Conservation (phyloP, 2,888 invertebrate species). For the Tuta absoluta region DNA sequence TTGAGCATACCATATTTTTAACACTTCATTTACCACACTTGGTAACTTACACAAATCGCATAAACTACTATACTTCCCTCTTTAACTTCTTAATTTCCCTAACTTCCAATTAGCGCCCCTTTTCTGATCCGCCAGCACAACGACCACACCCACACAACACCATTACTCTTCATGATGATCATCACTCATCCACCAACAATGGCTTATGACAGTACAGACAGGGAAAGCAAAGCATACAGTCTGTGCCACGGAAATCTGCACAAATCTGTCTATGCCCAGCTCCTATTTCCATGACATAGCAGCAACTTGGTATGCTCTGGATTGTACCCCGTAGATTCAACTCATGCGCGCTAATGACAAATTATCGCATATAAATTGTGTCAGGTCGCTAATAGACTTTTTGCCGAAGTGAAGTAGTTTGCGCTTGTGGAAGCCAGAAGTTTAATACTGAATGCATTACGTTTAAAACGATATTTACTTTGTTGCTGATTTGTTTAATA, state of each 20-base stretch:
- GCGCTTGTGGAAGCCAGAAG: constrained; percentile 5
- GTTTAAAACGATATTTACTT: neutral
- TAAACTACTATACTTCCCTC: no score
- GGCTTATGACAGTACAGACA: constrained; percentile 5
- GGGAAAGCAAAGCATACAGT: constrained; percentile 5
- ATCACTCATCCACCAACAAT: constrained; percentile 15
- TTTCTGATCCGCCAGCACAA: neutral
- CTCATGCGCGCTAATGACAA: constrained; percentile 6
- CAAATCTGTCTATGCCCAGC: neutral
- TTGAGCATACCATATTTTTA: no score
- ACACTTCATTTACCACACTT: no score
- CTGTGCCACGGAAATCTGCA: neutral
- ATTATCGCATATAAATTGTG: constrained; percentile 20
- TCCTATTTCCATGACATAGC: neutral
- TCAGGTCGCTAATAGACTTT: constrained; percentile 17
- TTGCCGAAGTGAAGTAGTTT: neutral
- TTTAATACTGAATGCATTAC: neutral
- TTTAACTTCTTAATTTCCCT: no score
- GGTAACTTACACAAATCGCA: no score
- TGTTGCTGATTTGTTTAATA: neutral
- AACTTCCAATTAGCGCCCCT: neutral
- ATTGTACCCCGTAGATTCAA: neutral
- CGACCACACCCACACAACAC: neutral
- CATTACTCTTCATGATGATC: neutral
- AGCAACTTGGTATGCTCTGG: neutral